Base-by-base conservation (phyloP, 1,140 invertebrate species). In the Caenorhabditis brenneri region DNA sequence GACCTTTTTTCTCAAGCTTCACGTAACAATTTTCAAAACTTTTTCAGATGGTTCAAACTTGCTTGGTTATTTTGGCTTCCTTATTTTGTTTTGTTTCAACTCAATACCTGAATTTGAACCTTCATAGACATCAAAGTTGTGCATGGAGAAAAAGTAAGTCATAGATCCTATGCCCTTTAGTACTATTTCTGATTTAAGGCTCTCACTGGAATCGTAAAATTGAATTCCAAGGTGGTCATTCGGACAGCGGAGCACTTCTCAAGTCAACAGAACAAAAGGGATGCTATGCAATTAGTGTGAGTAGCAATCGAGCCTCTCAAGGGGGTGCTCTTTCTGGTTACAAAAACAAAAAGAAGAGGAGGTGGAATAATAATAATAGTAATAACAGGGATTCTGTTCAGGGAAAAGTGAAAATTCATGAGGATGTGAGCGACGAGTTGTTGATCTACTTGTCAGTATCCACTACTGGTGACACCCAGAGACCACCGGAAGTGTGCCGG, bases 331-430 rank as follows among this genome's bases (percentile, higher is more conserved):
- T n/a, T 65, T 65, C 1, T 36, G 12, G 4, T n/a, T n/a, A n/a
- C n/a, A n/a, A 10, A n/a, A 65, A 65, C 22, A 49, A 39, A 79
- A 46, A 22, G 24, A 16, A 2, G 10, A 39, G n/a, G 19, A 78
- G 39, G 9, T 24, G 19, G 27, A 46, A 74, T 74, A 74, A 74
- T n/a, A 39, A 74, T 46, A 39, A 39, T 22, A 74, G 5, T 39
- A 42, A 42, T 78, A 42, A 42, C n/a, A 16, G 12, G 0, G 49
- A 79, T 33, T 31, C n/a, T 27, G 24, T 81, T 60, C 36, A 81
- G 80, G 80, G 80, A 58, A 55, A 60, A 39, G 80, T 81, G 15
- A 81, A 53, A 42, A 58, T 81, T 53, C 80, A 81, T 81, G 80
- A 81, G 22, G 80, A 81, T 42, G 80, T 81, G 29, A 58, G 36